These are phyloP conservation scores for Caradrina clavipalpis DNA, from an alignment of 2,888 invertebrate genomes.

Conservation along the genomic window DNA sequence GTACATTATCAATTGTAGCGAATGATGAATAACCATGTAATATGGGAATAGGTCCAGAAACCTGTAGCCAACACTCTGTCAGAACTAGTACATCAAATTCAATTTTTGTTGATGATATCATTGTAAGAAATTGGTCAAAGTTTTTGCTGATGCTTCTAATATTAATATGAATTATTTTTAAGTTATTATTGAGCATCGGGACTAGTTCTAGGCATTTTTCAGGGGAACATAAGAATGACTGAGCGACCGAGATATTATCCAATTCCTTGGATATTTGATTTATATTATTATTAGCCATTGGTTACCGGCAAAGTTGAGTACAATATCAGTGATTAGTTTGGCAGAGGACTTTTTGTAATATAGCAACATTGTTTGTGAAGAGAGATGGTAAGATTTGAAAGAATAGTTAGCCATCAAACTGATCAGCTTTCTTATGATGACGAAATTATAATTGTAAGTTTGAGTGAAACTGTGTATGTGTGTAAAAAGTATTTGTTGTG, in stretches of 20 bases:
- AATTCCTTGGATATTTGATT: neutral
- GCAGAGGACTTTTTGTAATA: neutral
- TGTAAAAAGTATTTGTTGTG: neutral
- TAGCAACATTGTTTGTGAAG: neutral
- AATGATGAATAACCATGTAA: slow-evolving; percentile 9
- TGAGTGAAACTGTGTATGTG: neutral
- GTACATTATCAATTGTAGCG: neutral
- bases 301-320: neutral
- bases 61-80: slow-evolving; percentile 1
- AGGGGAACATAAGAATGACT: neutral
- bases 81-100: too few species aligned
- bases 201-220: neutral
- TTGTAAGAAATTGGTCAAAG: neutral
- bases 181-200: neutral
- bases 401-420: neutral
- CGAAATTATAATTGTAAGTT: neutral
- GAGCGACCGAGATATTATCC: neutral
- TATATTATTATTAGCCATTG: slow-evolving; percentile 9
- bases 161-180: slow-evolving; percentile 1
- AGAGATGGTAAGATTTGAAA: neutral
- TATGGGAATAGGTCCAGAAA: neutral
- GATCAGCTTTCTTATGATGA: too few species aligned
- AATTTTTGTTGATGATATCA: neutral
- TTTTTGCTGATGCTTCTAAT: neutral
- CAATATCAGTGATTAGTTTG: too few species aligned